Percentiles rank a stretch among this genome's conserved stretches.
Conservation (phyloP, 2,113 vertebrate species). For the Dicerorhinus sumatrensis region DNA sequence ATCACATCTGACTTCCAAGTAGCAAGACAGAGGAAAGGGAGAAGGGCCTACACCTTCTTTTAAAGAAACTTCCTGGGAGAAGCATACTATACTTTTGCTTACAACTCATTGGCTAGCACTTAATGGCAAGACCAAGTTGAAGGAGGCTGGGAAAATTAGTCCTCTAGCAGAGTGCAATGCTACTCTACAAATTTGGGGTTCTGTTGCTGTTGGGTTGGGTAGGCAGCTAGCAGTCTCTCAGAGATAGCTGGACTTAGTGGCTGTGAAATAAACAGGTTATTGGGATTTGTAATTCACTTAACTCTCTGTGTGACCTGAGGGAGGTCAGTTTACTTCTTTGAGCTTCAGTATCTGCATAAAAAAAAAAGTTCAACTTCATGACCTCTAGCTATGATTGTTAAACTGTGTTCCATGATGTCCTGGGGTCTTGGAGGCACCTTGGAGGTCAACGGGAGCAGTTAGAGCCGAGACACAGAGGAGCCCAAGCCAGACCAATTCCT, state of each 20-base stretch:
- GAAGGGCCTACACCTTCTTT: not conserved
- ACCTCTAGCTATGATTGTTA: not conserved
- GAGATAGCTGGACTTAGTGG: not conserved
- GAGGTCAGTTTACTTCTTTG: not conserved
- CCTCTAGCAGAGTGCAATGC: not conserved
- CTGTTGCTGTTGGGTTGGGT: not conserved
- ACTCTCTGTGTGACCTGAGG: not conserved
- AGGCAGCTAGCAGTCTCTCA: not conserved
- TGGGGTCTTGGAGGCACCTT: not conserved
- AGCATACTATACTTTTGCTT: not conserved
- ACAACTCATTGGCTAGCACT: not conserved
- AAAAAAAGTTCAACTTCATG: not conserved
- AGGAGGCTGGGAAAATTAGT: not conserved
- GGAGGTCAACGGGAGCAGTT: not conserved
- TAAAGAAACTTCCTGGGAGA: not conserved
- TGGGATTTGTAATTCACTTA: not conserved
- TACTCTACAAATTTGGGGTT: not conserved
- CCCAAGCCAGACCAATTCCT: not conserved
- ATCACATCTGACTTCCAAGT: not conserved
- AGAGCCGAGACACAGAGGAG: not conserved
- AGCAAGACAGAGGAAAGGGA: not conserved
- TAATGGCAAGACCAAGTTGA: not conserved
- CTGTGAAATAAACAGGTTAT: not conserved
- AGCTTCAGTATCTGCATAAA: not conserved
- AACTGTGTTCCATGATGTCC: not conserved